Base-by-base conservation (phyloP, 2,888 invertebrate species). In the Trichogramma evanescens region DNA sequence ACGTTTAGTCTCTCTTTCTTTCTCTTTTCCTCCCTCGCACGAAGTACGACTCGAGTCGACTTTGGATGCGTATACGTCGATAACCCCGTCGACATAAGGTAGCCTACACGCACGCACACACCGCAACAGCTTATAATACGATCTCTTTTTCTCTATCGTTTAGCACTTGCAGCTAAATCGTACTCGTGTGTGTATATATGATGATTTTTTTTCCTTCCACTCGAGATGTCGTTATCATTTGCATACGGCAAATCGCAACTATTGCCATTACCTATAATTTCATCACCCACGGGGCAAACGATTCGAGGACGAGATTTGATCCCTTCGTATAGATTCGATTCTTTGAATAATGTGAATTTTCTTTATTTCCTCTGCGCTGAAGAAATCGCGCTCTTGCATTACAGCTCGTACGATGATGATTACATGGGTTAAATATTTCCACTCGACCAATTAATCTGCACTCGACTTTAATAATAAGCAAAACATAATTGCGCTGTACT, bases 1-100 rank as follows among this genome's bases (percentile, higher is more conserved):
- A 72, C 73, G 70, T 70, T 68, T 13, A 10, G 48, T 26, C 48
- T 48, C 48, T 26, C 48, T 48, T 13, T 9, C 9, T 48, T 13
- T 7, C 48, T 48, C 10, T 26, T 4, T 26, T 10, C 26, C 10
- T 45, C 54, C 38, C 52, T 8, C 1, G 41, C 26, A 38, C 40
- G 38, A 26, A 26, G 26, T 26, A 26, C 26, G 26, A 26, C 26
- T 26, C 26, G 26, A 71, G 71, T 67, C 71, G 71, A 38, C 10
- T 44, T 69, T 71, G 67, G 67, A 68, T 69, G 70, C 70, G 62
- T 49, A 61, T 40, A 56, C 43, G 6, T 26, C 62, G 67, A 67
- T 67, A 67, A 71, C 72, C 73, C 26, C 26, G 26, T 26, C 74
- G 74, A 74, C 76, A 76, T 76, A 76, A 77, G 76, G 76, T 72